phyloP scores from a whole-genome alignment of 1,140 invertebrate species.

The Drosophila suzukii region DNA sequence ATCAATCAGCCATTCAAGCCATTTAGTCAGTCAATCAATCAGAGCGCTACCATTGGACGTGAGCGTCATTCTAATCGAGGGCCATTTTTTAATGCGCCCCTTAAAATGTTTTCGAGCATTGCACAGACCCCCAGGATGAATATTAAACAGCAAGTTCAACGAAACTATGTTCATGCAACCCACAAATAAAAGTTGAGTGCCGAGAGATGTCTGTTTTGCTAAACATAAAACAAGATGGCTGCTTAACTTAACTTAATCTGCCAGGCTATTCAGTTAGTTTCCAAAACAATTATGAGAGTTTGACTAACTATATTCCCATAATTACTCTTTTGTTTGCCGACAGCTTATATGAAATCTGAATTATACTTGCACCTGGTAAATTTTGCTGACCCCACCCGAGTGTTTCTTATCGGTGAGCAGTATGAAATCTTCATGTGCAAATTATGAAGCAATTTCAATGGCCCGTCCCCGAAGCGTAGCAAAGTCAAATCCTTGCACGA shows the following conservation, averaged over 20 bases:
- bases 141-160: constrained; percentile 19
- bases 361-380: background rate
- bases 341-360: background rate
- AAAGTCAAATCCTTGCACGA: constrained; percentile 34
- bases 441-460: constrained; percentile 57
- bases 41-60: constrained; percentile 57
- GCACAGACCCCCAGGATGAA: constrained; percentile 23
- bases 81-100: constrained; percentile 60
- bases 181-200: background rate
- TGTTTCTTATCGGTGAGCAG: background rate
- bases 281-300: constrained; percentile 5
- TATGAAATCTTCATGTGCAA: constrained; percentile 36
- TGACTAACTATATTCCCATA: background rate
- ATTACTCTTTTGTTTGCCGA: constrained; percentile 2
- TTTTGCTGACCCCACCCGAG: constrained; percentile 7
- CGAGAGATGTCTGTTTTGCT: background rate
- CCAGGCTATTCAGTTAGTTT: background rate
- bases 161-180: background rate
- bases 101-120: constrained; percentile 31
- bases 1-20: constrained; percentile 79
- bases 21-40: constrained; percentile 81
- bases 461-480: constrained; percentile 1
- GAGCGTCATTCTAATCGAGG: constrained; percentile 68
- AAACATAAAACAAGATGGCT: constrained; percentile 2
- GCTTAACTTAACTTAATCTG: constrained; percentile 1